A percentile compares a stretch with the other conserved stretches of the same genome.
Conservation (phyloP, 2,113 vertebrate genomes). For the Alethe diademata region DNA sequence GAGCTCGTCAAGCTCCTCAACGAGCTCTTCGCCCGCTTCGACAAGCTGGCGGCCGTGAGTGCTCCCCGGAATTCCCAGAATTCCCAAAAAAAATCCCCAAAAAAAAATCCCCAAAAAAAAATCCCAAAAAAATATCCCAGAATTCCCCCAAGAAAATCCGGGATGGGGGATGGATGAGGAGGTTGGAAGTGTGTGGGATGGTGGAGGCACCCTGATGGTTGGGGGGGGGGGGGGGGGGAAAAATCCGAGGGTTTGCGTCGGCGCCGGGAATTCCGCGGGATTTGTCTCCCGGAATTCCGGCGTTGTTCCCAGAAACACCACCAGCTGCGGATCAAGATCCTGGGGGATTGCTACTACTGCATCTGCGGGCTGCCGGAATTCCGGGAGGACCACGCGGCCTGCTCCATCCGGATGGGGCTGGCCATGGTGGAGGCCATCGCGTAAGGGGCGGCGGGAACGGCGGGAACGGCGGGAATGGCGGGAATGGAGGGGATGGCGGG, state of each 20-base stretch:
- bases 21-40: background rate
- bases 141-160: background rate
- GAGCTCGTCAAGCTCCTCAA: background rate
- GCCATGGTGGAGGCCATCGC: too few relatives aligned
- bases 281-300: background rate
- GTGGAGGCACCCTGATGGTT: background rate
- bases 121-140: too few relatives aligned
- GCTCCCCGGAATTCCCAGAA: background rate
- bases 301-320: background rate
- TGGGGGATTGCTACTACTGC: background rate
- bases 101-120: background rate
- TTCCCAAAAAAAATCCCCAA: too few relatives aligned
- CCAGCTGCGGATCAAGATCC: background rate
- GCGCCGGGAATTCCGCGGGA: accelerated
- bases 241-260: background rate
- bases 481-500: too few relatives aligned
- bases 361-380: background rate
- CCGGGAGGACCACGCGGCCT: background rate
- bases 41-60: background rate
- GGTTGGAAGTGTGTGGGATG: too few relatives aligned
- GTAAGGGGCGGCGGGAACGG: too few relatives aligned
- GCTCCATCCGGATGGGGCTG: too few relatives aligned
- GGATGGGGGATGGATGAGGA: too few relatives aligned
- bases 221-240: too few relatives aligned
- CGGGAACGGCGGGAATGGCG: too few relatives aligned